phyloP scores from a whole-genome alignment of 2,888 invertebrate species.

The Pyrochroa serraticornis region DNA sequence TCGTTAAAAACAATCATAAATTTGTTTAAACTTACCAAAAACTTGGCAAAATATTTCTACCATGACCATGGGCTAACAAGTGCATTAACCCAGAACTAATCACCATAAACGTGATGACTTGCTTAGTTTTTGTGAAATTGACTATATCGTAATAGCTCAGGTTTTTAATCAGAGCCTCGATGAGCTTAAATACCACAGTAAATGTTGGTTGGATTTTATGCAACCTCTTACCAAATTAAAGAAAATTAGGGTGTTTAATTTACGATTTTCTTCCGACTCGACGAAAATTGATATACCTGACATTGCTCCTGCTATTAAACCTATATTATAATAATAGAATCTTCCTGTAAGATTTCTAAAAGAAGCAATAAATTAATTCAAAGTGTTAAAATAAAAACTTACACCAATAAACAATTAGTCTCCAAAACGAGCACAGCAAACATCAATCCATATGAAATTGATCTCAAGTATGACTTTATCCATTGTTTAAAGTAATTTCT shows the following conservation, averaged over 20 bases:
- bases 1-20: not conserved
- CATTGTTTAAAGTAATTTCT: constrained; percentile 60
- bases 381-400: constrained; percentile 35
- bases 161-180: constrained; percentile 37
- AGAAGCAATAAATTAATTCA: constrained; percentile 13
- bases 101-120: constrained; percentile 42
- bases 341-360: constrained; percentile 37
- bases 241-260: constrained; percentile 43
- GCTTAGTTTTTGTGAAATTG: constrained; percentile 29
- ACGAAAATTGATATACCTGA: constrained; percentile 42
- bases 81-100: constrained; percentile 41
- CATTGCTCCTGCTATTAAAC: constrained; percentile 38
- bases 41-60: constrained; percentile 16
- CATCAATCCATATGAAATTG: constrained; percentile 61
- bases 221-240: constrained; percentile 18
- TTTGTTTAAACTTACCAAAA: constrained; percentile 38
- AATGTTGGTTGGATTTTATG: not conserved
- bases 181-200: constrained; percentile 36
- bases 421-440: constrained; percentile 61
- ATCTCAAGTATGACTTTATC: constrained; percentile 60
- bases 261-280: constrained; percentile 43
- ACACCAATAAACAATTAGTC: constrained; percentile 63
- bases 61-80: constrained; percentile 32
- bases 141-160: constrained; percentile 30
- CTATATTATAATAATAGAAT: constrained; percentile 37